Evolutionary conservation across 2,888 invertebrate genomes (phyloP), one percentile per base, ranked within the genome.

Genomic region (Chrysodeixis includens): DNA sequence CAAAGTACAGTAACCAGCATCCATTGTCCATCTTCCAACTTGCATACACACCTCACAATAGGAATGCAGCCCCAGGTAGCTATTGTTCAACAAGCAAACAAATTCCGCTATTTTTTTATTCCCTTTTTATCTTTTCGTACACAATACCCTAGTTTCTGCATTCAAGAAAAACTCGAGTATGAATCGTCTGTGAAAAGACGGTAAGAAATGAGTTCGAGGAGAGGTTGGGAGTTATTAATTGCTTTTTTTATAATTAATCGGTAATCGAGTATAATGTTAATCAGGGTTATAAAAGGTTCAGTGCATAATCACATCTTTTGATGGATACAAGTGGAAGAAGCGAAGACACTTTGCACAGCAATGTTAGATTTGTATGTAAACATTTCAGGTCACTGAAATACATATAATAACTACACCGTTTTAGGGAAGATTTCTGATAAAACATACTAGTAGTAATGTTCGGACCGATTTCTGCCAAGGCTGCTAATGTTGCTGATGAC

Each of bases 51-150:
- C 57, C 62, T 32, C 56, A 81, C 74, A 81, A 80, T 78, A 68
- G 64, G 59, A 69, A 66, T 64, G 66, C 53, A 51, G 63, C 66
- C 71, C 63, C 65, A 71, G 56, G 68, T 74, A 54, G 53, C 74
- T 62, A 81, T 85, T 86, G 84, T 67, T 44, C 35, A 56, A 68
- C 70, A 71, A 71, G 60, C 62, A 71, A 69, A 67, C 55, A 66
- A 78, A 78, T 80, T 74, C 78, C 67, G 70, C 69, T n/a, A 20
- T 77, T 83, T 82, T 83, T 84, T 84, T 84, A 79, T 79, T 79
- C 69, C 57, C 32, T 81, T 79, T 40, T 20, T 20, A 20, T 10
- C 20, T 49, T 18, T 73, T 14, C 26, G 69, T 57, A 67, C 54
- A 80, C 71, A 79, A 82, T 83, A 81, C 60, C 52, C 60, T 30